Evolutionary conservation across 2,113 vertebrate genomes (phyloP).

Genomic region (Pelvicachromis taeniatus): DNA sequence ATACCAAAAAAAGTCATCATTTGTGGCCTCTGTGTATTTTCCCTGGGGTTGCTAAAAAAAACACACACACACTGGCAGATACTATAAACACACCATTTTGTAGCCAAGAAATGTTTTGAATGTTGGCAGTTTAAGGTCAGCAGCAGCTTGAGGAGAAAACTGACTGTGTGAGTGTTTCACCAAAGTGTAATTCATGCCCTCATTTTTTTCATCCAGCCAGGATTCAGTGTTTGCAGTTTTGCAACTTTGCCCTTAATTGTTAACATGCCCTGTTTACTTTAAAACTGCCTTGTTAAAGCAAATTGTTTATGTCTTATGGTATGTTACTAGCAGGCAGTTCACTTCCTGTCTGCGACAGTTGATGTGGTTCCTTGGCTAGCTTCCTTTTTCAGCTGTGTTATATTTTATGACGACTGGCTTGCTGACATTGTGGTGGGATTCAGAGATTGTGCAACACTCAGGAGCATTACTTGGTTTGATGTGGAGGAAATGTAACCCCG

Average conservation of each 20-base stretch:
- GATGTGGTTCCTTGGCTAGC: slow-evolving; percentile 41
- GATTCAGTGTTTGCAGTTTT: slow-evolving; percentile 29
- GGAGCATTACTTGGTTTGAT: slow-evolving; percentile 35
- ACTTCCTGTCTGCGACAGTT: slow-evolving; percentile 43
- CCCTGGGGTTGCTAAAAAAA: background rate
- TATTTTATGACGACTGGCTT: slow-evolving; percentile 46
- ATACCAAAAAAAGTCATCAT: background rate
- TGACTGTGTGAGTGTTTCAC: background rate
- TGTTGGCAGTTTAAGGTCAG: slow-evolving; percentile 8
- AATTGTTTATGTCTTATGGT: slow-evolving; percentile 38
- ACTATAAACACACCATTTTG: background rate
- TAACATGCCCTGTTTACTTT: slow-evolving; percentile 37
- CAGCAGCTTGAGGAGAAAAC: background rate
- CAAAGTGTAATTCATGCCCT: background rate
- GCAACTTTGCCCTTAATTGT: slow-evolving; percentile 28
- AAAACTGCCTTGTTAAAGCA: slow-evolving; percentile 37
- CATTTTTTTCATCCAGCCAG: background rate
- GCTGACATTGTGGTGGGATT: slow-evolving; percentile 59
- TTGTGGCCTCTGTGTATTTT: background rate
- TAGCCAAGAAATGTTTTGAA: background rate
- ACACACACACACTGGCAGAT: background rate
- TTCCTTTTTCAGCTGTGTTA: slow-evolving; percentile 34
- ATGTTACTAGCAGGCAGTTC: slow-evolving; percentile 45
- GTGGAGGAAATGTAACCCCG: slow-evolving; percentile 31
- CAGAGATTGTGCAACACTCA: slow-evolving; percentile 25